A percentile compares a stretch with the other conserved stretches of the same genome.
Evolutionary conservation across 2,113 vertebrate genomes (phyloP).

Genomic region (Solea senegalensis): DNA sequence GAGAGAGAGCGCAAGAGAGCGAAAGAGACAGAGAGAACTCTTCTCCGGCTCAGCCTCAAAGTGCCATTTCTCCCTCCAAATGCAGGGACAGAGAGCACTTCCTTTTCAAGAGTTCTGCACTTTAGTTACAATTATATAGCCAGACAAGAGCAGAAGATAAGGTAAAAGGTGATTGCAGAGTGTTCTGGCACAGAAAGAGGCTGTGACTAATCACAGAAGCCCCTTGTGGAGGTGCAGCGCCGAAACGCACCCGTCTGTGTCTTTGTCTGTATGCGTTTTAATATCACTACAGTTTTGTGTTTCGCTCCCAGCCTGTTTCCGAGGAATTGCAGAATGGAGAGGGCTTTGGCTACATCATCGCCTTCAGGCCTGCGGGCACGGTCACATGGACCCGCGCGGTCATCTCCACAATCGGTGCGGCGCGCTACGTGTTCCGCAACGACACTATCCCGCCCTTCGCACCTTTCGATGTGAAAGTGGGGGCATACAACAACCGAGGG

Average conservation of each 20-base stretch:
- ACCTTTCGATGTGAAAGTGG: conserved; percentile 92
- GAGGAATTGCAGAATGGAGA: conserved; percentile 96
- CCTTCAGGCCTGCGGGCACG: conserved; percentile 87
- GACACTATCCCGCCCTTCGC: conserved; percentile 92
- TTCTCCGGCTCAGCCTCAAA: conserved; percentile 45
- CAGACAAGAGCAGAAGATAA: conserved; percentile 34
- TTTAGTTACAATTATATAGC: conserved; percentile 53
- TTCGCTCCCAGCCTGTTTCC: conserved; percentile 89
- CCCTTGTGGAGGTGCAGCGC: conserved; percentile 12
- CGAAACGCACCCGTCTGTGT: conserved; percentile 72
- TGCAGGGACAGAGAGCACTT: conserved; percentile 53
- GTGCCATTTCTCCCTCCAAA: conserved; percentile 65
- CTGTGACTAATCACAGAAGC: conserved; percentile 23
- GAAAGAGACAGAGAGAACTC: conserved; percentile 31
- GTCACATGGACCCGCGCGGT: conserved; percentile 92
- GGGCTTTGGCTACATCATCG: conserved; percentile 94
- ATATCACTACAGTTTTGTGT: conserved; percentile 88
- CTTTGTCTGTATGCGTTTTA: conserved; percentile 84
- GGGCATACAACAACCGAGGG: conserved; percentile 93
- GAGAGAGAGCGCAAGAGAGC: no score
- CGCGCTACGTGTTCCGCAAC: conserved; percentile 88
- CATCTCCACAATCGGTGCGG: conserved; percentile 85
- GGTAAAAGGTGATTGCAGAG: conserved; percentile 24
- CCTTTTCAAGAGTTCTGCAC: conserved; percentile 53
- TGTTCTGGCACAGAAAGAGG: conserved; percentile 18